A percentile compares a stretch with the other conserved stretches of the same genome.
These are phyloP conservation scores for Sminthopsis crassicaudata DNA, from an alignment of 2,113 vertebrate species.

Conservation along the genomic window DNA sequence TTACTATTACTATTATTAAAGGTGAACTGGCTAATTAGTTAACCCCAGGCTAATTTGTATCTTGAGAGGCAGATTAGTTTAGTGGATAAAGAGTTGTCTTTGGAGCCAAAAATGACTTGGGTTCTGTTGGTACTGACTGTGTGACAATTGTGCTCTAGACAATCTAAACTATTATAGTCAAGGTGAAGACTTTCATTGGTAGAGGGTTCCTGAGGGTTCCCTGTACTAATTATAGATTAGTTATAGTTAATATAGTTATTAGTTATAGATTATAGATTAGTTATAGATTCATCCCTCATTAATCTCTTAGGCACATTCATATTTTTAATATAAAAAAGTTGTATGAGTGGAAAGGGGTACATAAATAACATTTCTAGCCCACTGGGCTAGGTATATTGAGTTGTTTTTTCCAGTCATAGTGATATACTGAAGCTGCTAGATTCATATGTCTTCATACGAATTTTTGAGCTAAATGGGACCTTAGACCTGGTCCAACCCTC, in stretches of 20 bases:
- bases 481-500: background rate
- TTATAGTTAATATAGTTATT: too few species aligned
- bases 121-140: background rate
- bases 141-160: background rate
- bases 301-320: background rate
- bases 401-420: constrained; percentile 38
- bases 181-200: background rate
- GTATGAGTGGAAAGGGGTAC: background rate
- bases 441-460: background rate
- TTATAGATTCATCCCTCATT: background rate
- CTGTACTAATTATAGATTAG: background rate
- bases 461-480: background rate
- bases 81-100: background rate
- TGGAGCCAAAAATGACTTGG: background rate
- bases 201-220: background rate
- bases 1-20: background rate
- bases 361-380: background rate
- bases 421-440: constrained; percentile 9
- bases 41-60: background rate
- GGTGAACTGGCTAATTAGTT: background rate
- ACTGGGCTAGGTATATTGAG: background rate
- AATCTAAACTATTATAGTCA: background rate
- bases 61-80: background rate
- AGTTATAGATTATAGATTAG: too few species aligned
- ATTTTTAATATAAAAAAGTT: background rate